Percentiles rank a stretch among this genome's conserved stretches.
Conservation (phyloP, 2,888 invertebrate species). For the Eristalis tenax region DNA sequence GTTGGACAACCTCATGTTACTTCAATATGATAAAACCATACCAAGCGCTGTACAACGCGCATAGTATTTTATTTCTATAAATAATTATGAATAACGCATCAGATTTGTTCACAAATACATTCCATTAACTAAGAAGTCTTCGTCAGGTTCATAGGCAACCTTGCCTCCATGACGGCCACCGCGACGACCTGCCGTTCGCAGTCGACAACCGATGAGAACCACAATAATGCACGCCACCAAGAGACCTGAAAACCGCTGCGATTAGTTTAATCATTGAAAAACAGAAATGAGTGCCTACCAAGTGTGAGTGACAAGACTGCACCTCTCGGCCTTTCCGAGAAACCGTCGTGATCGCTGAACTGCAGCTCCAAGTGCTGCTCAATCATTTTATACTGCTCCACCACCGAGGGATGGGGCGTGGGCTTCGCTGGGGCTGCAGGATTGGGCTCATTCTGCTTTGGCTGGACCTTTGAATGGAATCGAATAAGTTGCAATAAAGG, state of each 20-base stretch:
- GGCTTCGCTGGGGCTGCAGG: neutral
- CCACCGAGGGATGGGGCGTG: slow-evolving; percentile 75
- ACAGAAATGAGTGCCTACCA: slow-evolving; percentile 81
- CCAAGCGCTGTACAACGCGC: neutral
- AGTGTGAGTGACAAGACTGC: slow-evolving; percentile 90
- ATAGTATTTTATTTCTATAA: neutral
- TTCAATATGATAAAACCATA: neutral
- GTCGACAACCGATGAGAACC: slow-evolving; percentile 90
- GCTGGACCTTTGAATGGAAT: neutral
- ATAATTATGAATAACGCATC: neutral
- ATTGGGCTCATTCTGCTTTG: slow-evolving; percentile 3
- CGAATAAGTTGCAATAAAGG: neutral
- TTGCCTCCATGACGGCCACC: slow-evolving; percentile 88
- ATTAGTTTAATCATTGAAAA: neutral
- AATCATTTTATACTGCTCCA: slow-evolving; percentile 80
- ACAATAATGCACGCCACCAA: slow-evolving; percentile 91
- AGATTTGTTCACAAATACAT: slow-evolving; percentile 88
- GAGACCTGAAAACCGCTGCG: slow-evolving; percentile 83
- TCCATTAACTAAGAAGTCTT: slow-evolving; percentile 98
- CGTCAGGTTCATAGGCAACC: slow-evolving; percentile 93
- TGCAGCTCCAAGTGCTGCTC: slow-evolving; percentile 80
- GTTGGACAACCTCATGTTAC: neutral
- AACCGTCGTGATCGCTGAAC: slow-evolving; percentile 84
- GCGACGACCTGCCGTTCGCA: slow-evolving; percentile 88
- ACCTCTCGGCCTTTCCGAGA: slow-evolving; percentile 88